Conservation (phyloP, 2,797 vertebrate species). For the Enteromius treurensis region DNA sequence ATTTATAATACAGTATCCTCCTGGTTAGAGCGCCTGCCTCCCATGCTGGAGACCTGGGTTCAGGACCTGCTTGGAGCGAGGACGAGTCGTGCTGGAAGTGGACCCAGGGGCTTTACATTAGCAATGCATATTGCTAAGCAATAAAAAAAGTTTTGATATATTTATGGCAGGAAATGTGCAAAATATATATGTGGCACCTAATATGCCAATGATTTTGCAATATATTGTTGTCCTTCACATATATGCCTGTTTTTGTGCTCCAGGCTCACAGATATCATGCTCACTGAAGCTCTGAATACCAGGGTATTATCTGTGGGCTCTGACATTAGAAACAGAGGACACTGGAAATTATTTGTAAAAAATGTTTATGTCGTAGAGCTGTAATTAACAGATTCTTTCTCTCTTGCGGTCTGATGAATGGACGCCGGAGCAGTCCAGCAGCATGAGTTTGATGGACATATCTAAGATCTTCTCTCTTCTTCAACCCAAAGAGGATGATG, state of each 20-base stretch:
- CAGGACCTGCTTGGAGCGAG: too few species aligned
- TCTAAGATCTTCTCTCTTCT: constrained; percentile 94
- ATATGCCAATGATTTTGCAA: too few species aligned
- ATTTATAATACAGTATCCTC: too few species aligned
- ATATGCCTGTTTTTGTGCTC: too few species aligned
- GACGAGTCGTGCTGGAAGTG: too few species aligned
- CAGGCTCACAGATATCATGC: too few species aligned
- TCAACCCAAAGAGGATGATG: constrained; percentile 84
- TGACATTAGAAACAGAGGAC: neutral
- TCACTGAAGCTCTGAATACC: neutral
- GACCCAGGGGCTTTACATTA: neutral
- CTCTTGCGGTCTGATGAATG: constrained; percentile 65
- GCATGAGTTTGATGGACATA: constrained; percentile 94
- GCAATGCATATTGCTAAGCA: neutral
- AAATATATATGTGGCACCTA: too few species aligned
- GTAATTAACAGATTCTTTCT: neutral
- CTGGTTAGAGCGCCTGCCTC: too few species aligned
- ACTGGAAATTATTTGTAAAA: neutral
- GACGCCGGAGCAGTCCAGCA: constrained; percentile 63
- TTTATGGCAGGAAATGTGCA: neutral
- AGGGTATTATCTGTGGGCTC: neutral
- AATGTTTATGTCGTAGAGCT: neutral
- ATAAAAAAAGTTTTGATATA: neutral
- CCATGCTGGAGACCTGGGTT: too few species aligned
- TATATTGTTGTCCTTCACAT: too few species aligned